Conservation (phyloP, 2,797 vertebrate genomes). For the Scarus forsteni region DNA sequence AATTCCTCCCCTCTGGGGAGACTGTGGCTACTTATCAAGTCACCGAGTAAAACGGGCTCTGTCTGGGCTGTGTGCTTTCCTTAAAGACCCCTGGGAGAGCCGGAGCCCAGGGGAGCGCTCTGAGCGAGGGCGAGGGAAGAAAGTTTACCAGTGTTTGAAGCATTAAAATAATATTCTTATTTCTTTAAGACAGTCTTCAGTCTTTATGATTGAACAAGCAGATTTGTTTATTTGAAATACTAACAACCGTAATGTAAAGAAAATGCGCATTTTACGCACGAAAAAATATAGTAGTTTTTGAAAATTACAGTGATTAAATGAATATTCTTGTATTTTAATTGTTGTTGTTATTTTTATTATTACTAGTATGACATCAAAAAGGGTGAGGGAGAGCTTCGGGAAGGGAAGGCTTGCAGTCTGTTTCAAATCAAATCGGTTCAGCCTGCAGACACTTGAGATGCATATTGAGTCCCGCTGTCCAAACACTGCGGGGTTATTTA, state of each 20-base stretch:
- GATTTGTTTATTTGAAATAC: neutral
- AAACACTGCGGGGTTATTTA: slow-evolving; percentile 76
- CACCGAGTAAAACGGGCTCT: slow-evolving; percentile 85
- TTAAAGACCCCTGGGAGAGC: slow-evolving; percentile 84
- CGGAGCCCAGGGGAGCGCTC: slow-evolving; percentile 82
- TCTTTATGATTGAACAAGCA: neutral
- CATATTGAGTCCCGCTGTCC: slow-evolving; percentile 76
- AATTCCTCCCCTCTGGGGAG: slow-evolving; percentile 83
- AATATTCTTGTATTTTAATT: slow-evolving; percentile 12
- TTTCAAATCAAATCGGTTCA: slow-evolving; percentile 60
- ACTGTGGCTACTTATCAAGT: slow-evolving; percentile 88
- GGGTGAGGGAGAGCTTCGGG: neutral
- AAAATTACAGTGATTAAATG: slow-evolving; percentile 9
- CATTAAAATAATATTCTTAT: slow-evolving; percentile 31
- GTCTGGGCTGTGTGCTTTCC: slow-evolving; percentile 83
- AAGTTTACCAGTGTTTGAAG: slow-evolving; percentile 68
- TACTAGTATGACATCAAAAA: neutral
- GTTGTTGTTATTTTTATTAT: slow-evolving; percentile 23
- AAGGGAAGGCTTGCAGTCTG: slow-evolving; percentile 37
- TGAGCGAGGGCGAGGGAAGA: slow-evolving; percentile 48
- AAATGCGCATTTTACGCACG: neutral
- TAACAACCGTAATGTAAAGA: neutral
- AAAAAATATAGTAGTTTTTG: neutral
- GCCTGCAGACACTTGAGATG: slow-evolving; percentile 66
- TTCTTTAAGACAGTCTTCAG: neutral